Base-by-base conservation (phyloP, 2,113 vertebrate species). In the Hemicordylus capensis region DNA sequence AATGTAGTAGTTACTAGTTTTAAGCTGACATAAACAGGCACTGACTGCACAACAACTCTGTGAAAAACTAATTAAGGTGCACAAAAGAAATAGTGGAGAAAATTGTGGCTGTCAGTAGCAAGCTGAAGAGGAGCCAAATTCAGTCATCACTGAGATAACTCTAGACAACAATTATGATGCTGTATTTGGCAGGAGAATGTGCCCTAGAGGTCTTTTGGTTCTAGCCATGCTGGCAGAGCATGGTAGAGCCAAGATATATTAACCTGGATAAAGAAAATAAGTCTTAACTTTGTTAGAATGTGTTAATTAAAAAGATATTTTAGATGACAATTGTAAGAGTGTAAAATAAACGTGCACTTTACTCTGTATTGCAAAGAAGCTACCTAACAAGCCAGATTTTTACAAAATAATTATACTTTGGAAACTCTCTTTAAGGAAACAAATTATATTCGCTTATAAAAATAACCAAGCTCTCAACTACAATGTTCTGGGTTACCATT, bases 401-500 rank as follows among this genome's bases (percentile, higher is more conserved):
- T 51, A 76, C 84, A 76, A 76, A 93, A 88, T 1, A 69, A 12
- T 39, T 58, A 75, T 76, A 56, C 80, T 87, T 80, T 37, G 9
- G 63, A 91, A 83, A 80, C n/a, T 78, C 17, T 58, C 8, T 89
- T 81, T 91, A 87, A 90, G 22, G 83, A 78, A 89, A 87, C 0
- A 66, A 69, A 85, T 87, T 83, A 69, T 86, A 80, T 86, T 84
- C 14, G 54, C 17, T 87, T 84, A 46, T 19, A 89, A 84, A 88
- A 81, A 69, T 80, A 88, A 82, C 74, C 76, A 82, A 56, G 80
- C 79, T 87, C 73, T 58, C 69, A 86, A n/a, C 48, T 88, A 69
- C 28, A 10, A 54, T 70, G 39, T 72, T 81, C 89, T 88, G 64
- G n/a, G 6, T 84, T 88, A 72, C 22, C 46, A 86, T 88, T 80